A percentile compares a stretch with the other conserved stretches of the same genome.
Conservation (phyloP, 2,113 vertebrate species). For the Oryctolagus cuniculus region mOryCun1.1 NC_091445.1:86477001-86477500, state of each 20-base stretch:
- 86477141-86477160: not conserved
- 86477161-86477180: not conserved
- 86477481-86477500: not conserved
- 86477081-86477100: not conserved
- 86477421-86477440: not conserved
- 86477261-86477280: constrained; percentile 21
- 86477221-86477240: not conserved
- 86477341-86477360: not conserved
- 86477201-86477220: not conserved
- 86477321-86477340: not conserved
- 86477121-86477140: not conserved
- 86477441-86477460: constrained; percentile 44
- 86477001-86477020: no score
- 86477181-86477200: not conserved
- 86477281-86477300: not conserved
- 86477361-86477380: not conserved
- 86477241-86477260: not conserved
- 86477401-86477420: not conserved
- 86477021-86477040: no score
- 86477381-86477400: not conserved
- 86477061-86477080: no score
- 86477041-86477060: no score
- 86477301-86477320: constrained; percentile 29
- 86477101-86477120: not conserved
- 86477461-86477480: not conserved